phyloP scores from a whole-genome alignment of 2,113 vertebrate genomes.

The Protobothrops flavoviridis region DNA sequence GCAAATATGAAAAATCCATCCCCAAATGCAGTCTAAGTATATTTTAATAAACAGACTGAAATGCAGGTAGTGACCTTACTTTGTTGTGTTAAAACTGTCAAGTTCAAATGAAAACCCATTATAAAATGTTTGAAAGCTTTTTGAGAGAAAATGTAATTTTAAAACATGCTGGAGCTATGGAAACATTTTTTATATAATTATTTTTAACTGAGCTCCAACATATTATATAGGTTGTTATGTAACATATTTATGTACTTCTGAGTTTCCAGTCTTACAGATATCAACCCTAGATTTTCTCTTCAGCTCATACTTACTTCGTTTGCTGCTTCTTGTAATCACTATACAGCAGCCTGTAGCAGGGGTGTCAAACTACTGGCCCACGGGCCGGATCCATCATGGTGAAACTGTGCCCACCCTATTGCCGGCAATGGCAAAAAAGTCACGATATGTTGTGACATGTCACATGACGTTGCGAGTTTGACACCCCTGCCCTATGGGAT shows the following conservation, averaged over 20 bases:
- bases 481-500: background rate
- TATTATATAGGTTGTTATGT: background rate
- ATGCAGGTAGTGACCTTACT: background rate
- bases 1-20: conserved; percentile 8
- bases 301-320: background rate
- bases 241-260: background rate
- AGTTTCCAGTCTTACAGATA: background rate
- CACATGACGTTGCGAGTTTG: too few species aligned
- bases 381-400: too few species aligned
- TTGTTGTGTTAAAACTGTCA: background rate
- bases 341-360: background rate
- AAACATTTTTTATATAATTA: background rate
- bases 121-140: background rate
- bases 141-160: background rate
- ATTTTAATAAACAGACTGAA: conserved; percentile 6
- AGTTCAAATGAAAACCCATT: background rate
- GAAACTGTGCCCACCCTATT: too few species aligned
- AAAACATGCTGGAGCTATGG: background rate
- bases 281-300: background rate
- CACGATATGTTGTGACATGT: too few species aligned
- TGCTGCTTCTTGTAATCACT: background rate
- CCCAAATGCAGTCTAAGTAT: background rate
- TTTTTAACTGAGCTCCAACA: background rate
- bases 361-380: too few species aligned
- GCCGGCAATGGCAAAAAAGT: too few species aligned